Conservation (phyloP, 2,113 vertebrate species). For the Gymnarchus niloticus region DNA sequence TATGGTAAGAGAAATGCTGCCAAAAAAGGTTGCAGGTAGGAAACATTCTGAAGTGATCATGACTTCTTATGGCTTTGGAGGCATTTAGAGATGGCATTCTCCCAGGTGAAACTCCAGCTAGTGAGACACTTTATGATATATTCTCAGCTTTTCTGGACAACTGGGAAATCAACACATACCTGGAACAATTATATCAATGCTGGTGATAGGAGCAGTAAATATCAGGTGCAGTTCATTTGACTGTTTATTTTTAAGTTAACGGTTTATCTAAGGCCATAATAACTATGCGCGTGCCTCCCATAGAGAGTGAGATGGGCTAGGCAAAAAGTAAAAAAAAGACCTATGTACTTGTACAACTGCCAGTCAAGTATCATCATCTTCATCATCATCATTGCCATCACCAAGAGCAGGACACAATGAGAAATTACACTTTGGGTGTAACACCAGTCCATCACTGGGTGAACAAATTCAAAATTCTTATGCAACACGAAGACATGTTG, state of each 20-base stretch:
- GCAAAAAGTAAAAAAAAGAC: too few relatives aligned
- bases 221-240: not conserved
- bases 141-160: not conserved
- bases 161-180: not conserved
- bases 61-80: not conserved
- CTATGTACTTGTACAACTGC: too few relatives aligned
- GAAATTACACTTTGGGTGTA: too few relatives aligned
- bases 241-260: not conserved
- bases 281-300: too few relatives aligned
- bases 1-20: not conserved
- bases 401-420: too few relatives aligned
- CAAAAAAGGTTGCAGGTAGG: not conserved
- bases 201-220: not conserved
- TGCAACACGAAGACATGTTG: too few relatives aligned
- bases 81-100: not conserved
- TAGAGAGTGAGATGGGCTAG: too few relatives aligned
- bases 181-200: not conserved
- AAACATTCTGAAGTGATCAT: not conserved
- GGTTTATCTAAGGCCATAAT: not conserved
- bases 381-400: too few relatives aligned
- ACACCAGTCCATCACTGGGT: too few relatives aligned
- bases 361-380: too few relatives aligned
- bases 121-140: not conserved
- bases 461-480: too few relatives aligned
- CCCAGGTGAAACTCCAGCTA: not conserved